Evolutionary conservation across 2,113 vertebrate genomes (phyloP).

Genomic region (Hydropotes inermis): DNA sequence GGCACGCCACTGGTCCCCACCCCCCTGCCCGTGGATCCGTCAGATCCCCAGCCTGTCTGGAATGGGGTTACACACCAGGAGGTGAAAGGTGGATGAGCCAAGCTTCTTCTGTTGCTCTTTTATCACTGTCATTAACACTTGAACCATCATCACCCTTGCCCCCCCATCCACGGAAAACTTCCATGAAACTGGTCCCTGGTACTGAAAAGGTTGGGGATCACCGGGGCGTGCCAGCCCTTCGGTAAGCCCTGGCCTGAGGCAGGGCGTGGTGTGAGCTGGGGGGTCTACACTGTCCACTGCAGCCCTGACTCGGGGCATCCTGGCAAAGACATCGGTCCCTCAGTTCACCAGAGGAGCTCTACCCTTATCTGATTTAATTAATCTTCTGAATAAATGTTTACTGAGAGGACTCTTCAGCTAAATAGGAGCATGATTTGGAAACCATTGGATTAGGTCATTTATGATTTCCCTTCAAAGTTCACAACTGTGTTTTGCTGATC

Average conservation of each 20-base stretch:
- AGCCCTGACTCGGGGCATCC: rapidly evolving
- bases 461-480: background rate
- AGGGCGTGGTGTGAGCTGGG: background rate
- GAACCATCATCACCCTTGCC: background rate
- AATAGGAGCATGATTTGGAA: background rate
- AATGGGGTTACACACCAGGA: background rate
- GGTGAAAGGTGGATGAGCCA: background rate
- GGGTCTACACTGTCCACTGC: rapidly evolving
- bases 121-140: background rate
- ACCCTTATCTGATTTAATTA: background rate
- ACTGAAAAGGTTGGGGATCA: rapidly evolving
- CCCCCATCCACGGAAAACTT: background rate
- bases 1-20: background rate
- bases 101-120: background rate
- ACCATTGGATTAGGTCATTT: background rate
- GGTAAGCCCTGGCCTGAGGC: background rate
- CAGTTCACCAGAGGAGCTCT: background rate
- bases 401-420: background rate
- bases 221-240: background rate
- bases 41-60: background rate
- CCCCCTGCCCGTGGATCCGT: rapidly evolving
- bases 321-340: background rate
- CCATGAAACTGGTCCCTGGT: background rate
- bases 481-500: background rate
- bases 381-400: background rate